Evolutionary conservation across 2,113 vertebrate genomes (phyloP), one percentile per base, ranked within the genome.

Genomic region (Eubucco bourcierii): DNA sequence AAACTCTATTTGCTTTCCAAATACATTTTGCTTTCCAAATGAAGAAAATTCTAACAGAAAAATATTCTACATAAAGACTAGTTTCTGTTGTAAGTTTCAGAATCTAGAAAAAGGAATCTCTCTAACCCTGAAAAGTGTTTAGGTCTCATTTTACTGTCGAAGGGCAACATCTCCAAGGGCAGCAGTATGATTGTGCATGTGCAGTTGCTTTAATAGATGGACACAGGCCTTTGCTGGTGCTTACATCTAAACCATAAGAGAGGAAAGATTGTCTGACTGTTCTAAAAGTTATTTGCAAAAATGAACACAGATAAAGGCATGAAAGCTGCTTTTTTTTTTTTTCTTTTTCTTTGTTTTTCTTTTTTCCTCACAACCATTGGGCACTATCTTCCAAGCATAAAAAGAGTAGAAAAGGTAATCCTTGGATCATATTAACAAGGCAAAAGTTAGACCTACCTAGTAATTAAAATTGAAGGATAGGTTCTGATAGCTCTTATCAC

Each of bases 171-270:
- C 68, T 58, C 37, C 4, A 2, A 75, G 29, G 52, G n/a, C 53
- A 70, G 56, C 3, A 31, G 25, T 13, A 19, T 9, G 23, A 28
- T 1, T 29, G 25, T n/a, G 21, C 10, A 44, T 0, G 1, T 17
- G 50, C 1, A 0, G 15, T 28, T 60, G 29, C 14, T 59, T 53
- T 59, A 47, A 59, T 2, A 74, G 33, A 21, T 3, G 11, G 21
- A 50, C n/a, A 33, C 6, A 16, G 50, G 23, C 39, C 29, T 77
- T 81, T 81, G 25, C 15, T 68, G 39, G 29, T 68, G 63, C 44
- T 46, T 72, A 29, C 12, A 50, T 8, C 28, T 10, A 65, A 87
- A 56, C 14, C 28, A 24, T 5, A 71, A 73, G 25, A 16, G 33
- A 56, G 7, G 7, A 53, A 84, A 47, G 27, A 47, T 19, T 64